Evolutionary conservation across 2,113 vertebrate species (phyloP), one percentile per base, ranked within the genome.

Genomic region (Polypterus bichir): DNA sequence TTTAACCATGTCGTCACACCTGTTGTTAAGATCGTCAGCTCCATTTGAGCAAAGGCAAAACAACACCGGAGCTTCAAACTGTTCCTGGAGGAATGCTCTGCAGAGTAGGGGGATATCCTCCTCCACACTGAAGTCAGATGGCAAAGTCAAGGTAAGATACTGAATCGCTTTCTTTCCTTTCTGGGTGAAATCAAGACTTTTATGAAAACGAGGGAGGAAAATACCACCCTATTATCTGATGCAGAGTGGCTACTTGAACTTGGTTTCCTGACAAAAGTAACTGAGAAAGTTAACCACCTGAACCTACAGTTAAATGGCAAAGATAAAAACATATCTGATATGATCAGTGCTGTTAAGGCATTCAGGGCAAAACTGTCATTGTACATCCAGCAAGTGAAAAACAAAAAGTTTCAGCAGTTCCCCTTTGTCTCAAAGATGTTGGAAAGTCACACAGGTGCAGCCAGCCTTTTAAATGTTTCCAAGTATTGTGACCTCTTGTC

Each of bases 201-300:
- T 10, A 62, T 62, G 58, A 45, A 59, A 11, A 9, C 3, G 3
- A 59, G 63, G 49, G 48, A 57, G 3, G 27, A 63, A 54, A 49
- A 57, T 60, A 67, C 44, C 9, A 54, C 10, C 47, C 57, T 60
- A 9, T 59, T 68, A 48, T 65, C 44, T 44, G 46, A 62, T 3
- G 10, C 60, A 49, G 58, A 6, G 44, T 65, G 66, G 63, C 66
- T 68, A 46, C 65, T 65, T 57, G 63, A 68, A 3, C 49, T 63
- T 3, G 63, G 60, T 58, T 68, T 68, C 48, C 47, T 68, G 47
- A 60, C 58, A 54, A 45, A 64, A n/a, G n/a, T n/a, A n/a, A n/a
- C n/a, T n/a, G n/a, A n/a, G n/a, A n/a, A n/a, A n/a, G n/a, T n/a
- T n/a, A n/a, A 66, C 52, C 46, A 64, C 46, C 6, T 62, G 9